These are phyloP conservation scores for Poecilia velifera DNA, from an alignment of 2,797 vertebrate genomes.

Conservation along the genomic window DNA sequence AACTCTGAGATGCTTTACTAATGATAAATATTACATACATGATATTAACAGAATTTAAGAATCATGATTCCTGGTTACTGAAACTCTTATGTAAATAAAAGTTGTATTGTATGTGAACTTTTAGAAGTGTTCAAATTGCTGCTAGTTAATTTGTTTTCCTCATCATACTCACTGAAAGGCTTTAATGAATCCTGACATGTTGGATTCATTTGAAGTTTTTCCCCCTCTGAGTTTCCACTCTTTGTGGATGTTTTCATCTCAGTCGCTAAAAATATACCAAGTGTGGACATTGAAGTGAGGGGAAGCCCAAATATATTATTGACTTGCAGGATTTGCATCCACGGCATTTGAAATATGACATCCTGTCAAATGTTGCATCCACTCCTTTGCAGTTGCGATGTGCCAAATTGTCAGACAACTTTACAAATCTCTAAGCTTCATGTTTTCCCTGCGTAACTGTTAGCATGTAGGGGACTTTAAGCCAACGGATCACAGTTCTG, in stretches of 20 bases:
- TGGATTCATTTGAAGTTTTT: conserved; percentile 8
- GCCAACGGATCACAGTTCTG: neutral
- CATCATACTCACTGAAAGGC: neutral
- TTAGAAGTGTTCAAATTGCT: neutral
- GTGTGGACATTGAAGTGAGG: neutral
- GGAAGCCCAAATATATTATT: neutral
- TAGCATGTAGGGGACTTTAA: neutral
- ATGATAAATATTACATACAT: neutral
- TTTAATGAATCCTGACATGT: conserved; percentile 2
- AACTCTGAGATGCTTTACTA: neutral
- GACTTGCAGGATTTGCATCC: neutral
- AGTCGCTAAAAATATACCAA: neutral
- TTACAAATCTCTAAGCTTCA: neutral
- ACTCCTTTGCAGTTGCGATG: neutral
- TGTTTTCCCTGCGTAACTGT: neutral
- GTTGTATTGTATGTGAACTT: neutral
- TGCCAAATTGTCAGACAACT: neutral
- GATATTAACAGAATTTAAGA: neutral
- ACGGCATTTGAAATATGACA: neutral
- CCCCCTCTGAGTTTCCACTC: neutral
- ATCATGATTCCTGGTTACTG: neutral
- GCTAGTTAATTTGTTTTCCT: neutral
- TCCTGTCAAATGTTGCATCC: neutral
- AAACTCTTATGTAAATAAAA: neutral
- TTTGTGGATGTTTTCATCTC: neutral